phyloP scores from a whole-genome alignment of 2,113 vertebrate species.

The Stictonetta naevosa region DNA sequence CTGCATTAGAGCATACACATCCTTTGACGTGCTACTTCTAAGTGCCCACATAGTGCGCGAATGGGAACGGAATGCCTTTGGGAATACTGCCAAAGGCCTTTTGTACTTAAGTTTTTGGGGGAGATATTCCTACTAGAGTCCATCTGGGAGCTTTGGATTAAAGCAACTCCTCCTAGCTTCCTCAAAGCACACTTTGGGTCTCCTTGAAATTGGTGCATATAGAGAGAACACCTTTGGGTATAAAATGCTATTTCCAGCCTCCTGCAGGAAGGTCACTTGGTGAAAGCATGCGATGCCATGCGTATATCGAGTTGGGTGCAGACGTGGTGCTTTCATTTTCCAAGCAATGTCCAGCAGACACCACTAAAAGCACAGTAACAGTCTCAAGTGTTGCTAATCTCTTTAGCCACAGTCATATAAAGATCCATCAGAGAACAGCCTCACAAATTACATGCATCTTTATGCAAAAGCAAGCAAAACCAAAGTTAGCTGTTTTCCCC shows the following conservation, averaged over 20 bases:
- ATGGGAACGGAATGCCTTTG: not conserved
- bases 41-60: not conserved
- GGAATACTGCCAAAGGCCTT: not conserved
- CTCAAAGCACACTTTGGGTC: not conserved
- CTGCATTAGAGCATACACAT: not conserved
- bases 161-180: not conserved
- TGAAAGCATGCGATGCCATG: not conserved
- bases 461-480: conserved; percentile 2
- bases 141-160: not conserved
- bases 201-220: not conserved
- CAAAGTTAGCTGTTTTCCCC: not conserved
- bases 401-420: not conserved
- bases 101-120: not conserved
- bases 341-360: not conserved
- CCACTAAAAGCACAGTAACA: not conserved
- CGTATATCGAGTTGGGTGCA: too few relatives aligned
- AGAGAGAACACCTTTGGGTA: not conserved
- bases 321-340: not conserved
- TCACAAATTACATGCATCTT: not conserved
- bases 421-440: not conserved
- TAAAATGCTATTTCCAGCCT: not conserved
- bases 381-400: not conserved
- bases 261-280: not conserved
- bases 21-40: not conserved
- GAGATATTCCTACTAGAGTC: not conserved